phyloP scores from a whole-genome alignment of 1,140 invertebrate species.

The Ips nitidus region DNA sequence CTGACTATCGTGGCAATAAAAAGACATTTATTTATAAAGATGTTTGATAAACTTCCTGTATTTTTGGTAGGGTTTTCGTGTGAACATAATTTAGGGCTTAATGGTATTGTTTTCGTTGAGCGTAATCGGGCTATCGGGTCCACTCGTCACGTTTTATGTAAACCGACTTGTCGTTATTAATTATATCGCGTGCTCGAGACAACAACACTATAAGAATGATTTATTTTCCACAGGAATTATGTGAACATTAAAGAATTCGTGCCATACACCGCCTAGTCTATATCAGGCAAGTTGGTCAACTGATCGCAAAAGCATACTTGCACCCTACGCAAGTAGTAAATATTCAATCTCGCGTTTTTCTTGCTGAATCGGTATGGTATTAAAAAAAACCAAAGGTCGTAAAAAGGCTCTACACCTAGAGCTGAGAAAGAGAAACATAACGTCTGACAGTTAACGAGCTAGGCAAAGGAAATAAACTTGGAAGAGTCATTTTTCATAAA shows the following conservation, averaged over 20 bases:
- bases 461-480: constrained; percentile 37
- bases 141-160: constrained; percentile 14
- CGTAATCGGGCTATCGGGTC: constrained; percentile 8
- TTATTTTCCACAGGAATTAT: constrained; percentile 17
- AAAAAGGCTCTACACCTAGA: constrained; percentile 29
- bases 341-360: too few relatives aligned
- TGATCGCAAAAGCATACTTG: too few relatives aligned
- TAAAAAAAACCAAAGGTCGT: background rate
- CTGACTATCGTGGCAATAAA: too few relatives aligned
- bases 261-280: constrained; percentile 6
- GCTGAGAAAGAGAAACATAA: constrained; percentile 28
- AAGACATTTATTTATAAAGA: too few relatives aligned
- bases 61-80: too few relatives aligned
- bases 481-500: constrained; percentile 37
- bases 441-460: constrained; percentile 37
- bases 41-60: too few relatives aligned
- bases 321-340: too few relatives aligned
- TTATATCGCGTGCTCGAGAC: constrained; percentile 11
- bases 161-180: constrained; percentile 14
- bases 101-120: background rate
- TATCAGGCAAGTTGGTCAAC: background rate
- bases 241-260: constrained; percentile 11
- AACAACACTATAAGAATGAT: constrained; percentile 18
- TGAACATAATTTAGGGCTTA: too few relatives aligned
- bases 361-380: too few relatives aligned